Evolutionary conservation across 2,797 vertebrate genomes (phyloP), one percentile per base, ranked within the genome.

Genomic region (Propithecus perrieri): DNA sequence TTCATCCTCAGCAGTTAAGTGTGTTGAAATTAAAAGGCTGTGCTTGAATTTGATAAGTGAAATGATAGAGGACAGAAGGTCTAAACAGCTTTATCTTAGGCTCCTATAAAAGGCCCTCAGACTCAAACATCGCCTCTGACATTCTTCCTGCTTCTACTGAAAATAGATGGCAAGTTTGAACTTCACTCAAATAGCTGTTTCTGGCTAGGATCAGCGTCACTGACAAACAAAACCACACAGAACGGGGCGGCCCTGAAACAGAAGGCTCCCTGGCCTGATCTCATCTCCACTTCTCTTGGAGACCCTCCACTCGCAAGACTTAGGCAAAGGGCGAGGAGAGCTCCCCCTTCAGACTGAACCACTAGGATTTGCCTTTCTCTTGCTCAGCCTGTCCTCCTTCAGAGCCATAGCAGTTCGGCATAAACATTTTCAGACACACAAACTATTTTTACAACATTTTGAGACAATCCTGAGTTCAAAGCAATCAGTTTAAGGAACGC

Each of bases 171-270:
- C 91, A 96, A 94, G 96, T 96, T 86, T 97, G 94, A 98, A 91
- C 94, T 97, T 93, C 71, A 8, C 76, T 85, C 26, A 95, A 98
- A 94, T 97, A 98, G 98, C 97, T 98, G 97, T 97, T 98, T 95
- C 55, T 98, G 96, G 89, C 97, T 96, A 33, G 83, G 94, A 97
- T 30, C 90, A 96, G 93, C 80, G 95, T 93, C 93, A 97, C 95
- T 80, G 89, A 97, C 97, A 75, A 22, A 98, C 91, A 97, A 98
- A 98, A 93, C 55, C 76, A 75, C 59, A 67, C 35, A 79, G 97
- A 97, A 69, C 1, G 2, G 22, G 61, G 41, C 13, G 3, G 59
- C n/a, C 50, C 50, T 30, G 12, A 75, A 75, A 95, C 48, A 91
- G 80, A 89, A 53, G 43, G 65, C 69, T 63, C 69, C 59, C 65